Percentiles rank a stretch among this genome's conserved stretches.
These are phyloP conservation scores for Dastarcus helophoroides DNA, from an alignment of 2,888 invertebrate genomes.

Conservation along the genomic window DNA sequence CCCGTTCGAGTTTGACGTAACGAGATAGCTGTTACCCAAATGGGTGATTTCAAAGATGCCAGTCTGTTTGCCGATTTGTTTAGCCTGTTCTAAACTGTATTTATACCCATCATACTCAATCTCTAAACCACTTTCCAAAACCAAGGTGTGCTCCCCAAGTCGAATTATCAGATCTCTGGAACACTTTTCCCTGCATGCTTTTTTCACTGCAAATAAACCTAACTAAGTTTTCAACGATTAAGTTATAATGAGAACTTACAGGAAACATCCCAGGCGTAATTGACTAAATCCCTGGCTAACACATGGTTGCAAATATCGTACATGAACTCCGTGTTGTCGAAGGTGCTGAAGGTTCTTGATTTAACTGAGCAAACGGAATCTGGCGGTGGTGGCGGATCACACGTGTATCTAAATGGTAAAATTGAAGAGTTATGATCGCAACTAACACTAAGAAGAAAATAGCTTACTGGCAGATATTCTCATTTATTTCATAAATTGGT, in stretches of 20 bases:
- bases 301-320: conserved; percentile 75
- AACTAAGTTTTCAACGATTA: not conserved
- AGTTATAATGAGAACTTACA: conserved; percentile 40
- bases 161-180: conserved; percentile 50
- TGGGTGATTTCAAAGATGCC: conserved; percentile 55
- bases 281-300: conserved; percentile 55
- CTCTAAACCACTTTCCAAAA: conserved; percentile 51
- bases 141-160: conserved; percentile 46
- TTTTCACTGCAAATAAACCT: conserved; percentile 42
- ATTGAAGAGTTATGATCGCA: too few species aligned
- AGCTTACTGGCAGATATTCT: too few species aligned
- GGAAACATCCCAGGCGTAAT: conserved; percentile 58
- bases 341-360: conserved; percentile 66
- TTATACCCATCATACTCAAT: conserved; percentile 58
- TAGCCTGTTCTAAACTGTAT: conserved; percentile 47
- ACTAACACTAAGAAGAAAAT: too few species aligned
- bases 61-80: conserved; percentile 48
- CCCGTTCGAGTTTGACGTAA: conserved; percentile 57
- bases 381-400: conserved; percentile 50
- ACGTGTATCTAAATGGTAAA: conserved; percentile 43
- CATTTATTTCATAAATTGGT: conserved; percentile 18
- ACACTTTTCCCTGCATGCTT: conserved; percentile 52
- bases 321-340: conserved; percentile 67
- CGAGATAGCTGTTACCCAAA: conserved; percentile 55
- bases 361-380: conserved; percentile 61